phyloP scores from a whole-genome alignment of 2,113 vertebrate species.

The Cervus canadensis region DNA sequence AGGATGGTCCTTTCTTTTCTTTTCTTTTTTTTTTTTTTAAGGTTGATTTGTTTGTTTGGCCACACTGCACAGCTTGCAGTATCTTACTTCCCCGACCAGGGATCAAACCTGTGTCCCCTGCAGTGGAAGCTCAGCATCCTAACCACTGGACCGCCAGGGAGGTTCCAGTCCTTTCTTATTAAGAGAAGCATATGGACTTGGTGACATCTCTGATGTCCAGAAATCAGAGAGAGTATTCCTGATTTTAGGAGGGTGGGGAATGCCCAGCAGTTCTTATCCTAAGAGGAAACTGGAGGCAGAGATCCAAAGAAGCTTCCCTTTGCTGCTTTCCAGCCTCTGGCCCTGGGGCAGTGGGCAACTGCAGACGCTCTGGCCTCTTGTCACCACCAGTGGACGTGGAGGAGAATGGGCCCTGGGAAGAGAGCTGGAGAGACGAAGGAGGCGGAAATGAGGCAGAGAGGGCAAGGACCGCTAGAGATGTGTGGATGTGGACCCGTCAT shows the following conservation, averaged over 20 bases:
- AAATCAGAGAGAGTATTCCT: neutral
- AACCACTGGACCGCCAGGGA: neutral
- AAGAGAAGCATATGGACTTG: neutral
- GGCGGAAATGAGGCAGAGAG: neutral
- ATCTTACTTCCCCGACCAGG: neutral
- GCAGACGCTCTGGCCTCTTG: no score
- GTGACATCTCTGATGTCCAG: neutral
- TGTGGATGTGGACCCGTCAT: neutral
- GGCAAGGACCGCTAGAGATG: neutral
- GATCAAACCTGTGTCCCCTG: neutral
- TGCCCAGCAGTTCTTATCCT: neutral
- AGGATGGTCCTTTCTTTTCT: neutral
- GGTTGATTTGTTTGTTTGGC: neutral
- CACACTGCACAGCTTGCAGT: neutral
- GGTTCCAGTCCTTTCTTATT: neutral
- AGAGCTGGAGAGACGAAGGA: neutral
- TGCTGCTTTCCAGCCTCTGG: neutral
- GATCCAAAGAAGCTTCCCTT: neutral
- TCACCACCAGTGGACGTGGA: neutral
- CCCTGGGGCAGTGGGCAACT: neutral
- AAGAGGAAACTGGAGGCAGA: neutral
- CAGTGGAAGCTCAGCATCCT: neutral
- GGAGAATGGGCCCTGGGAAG: neutral
- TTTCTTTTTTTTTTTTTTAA: neutral
- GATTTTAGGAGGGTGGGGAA: neutral